Percentiles rank a stretch among this genome's conserved stretches.
phyloP scores from a whole-genome alignment of 2,888 invertebrate species.

The Pilophorus perplexus region DNA sequence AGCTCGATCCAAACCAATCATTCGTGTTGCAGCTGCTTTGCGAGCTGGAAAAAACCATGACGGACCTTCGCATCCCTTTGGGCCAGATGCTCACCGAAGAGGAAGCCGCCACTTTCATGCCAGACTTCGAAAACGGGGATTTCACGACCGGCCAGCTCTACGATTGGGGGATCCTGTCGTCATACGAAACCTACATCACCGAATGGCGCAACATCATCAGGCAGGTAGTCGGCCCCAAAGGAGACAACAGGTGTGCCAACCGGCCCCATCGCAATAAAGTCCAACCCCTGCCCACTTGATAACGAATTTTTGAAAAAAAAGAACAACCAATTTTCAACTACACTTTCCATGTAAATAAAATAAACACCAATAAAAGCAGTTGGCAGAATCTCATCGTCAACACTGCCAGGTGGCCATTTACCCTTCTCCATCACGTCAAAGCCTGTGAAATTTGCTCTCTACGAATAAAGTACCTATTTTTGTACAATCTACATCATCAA shows the following conservation, averaged over 20 bases:
- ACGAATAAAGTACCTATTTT: too few species aligned
- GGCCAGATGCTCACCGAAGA: slow-evolving; percentile 37
- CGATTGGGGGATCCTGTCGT: slow-evolving; percentile 62
- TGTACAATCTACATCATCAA: too few species aligned
- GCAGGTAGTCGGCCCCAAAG: slow-evolving; percentile 47
- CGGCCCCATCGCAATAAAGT: slow-evolving; percentile 40
- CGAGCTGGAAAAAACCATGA: slow-evolving; percentile 61
- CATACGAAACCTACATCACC: slow-evolving; percentile 60
- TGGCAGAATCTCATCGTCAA: too few species aligned
- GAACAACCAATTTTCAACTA: too few species aligned
- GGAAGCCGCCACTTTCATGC: slow-evolving; percentile 40
- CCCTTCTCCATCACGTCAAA: too few species aligned
- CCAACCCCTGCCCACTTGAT: slow-evolving; percentile 28
- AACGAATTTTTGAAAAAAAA: not conserved
- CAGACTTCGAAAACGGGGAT: slow-evolving; percentile 50
- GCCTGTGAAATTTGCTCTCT: too few species aligned
- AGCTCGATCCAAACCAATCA: too few species aligned
- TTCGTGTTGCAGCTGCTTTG: slow-evolving; percentile 59
- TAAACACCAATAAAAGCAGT: too few species aligned
- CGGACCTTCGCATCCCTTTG: slow-evolving; percentile 52
- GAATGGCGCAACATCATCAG: slow-evolving; percentile 54
- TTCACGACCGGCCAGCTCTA: slow-evolving; percentile 59
- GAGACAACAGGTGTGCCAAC: slow-evolving; percentile 43
- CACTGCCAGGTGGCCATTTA: too few species aligned
- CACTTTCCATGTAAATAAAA: too few species aligned